A percentile compares a stretch with the other conserved stretches of the same genome.
Conservation (phyloP, 2,888 invertebrate genomes). For the Campaea margaritaria region DNA sequence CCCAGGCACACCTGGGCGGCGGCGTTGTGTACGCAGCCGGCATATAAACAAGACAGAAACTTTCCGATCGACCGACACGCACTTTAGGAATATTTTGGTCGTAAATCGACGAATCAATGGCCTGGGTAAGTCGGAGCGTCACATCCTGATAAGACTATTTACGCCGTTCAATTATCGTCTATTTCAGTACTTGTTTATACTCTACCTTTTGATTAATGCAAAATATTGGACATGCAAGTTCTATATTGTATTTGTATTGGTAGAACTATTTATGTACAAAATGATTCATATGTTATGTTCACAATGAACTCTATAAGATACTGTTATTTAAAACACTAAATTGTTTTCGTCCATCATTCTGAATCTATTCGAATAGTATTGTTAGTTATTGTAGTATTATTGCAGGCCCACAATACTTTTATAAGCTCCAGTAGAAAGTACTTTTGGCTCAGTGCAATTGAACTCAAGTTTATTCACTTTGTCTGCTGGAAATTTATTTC, state of each 20-base stretch:
- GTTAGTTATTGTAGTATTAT: constrained; percentile 11
- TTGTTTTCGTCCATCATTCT: constrained; percentile 5
- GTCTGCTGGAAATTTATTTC: not conserved
- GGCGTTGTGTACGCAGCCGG: constrained; percentile 14
- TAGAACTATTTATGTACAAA: too few relatives aligned
- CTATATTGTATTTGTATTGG: too few relatives aligned
- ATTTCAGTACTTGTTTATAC: constrained; percentile 5
- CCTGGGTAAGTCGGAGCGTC: constrained; percentile 29
- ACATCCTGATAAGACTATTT: constrained; percentile 30
- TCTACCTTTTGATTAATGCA: too few relatives aligned
- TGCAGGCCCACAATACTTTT: constrained; percentile 24
- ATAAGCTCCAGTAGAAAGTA: constrained; percentile 13
- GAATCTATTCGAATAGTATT: constrained; percentile 7
- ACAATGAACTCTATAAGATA: not conserved
- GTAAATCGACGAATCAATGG: constrained; percentile 42
- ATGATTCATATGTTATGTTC: too few relatives aligned
- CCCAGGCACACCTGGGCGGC: constrained; percentile 31
- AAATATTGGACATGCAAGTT: too few relatives aligned
- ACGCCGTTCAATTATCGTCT: constrained; percentile 6
- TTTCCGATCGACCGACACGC: constrained; percentile 44
- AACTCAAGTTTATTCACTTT: constrained; percentile 25
- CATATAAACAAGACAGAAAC: constrained; percentile 44
- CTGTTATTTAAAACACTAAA: constrained; percentile 2
- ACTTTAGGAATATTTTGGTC: constrained; percentile 43
- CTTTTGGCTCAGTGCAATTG: constrained; percentile 10